phyloP scores from a whole-genome alignment of 2,888 invertebrate species.

The Chymomyza caudatula region DNA sequence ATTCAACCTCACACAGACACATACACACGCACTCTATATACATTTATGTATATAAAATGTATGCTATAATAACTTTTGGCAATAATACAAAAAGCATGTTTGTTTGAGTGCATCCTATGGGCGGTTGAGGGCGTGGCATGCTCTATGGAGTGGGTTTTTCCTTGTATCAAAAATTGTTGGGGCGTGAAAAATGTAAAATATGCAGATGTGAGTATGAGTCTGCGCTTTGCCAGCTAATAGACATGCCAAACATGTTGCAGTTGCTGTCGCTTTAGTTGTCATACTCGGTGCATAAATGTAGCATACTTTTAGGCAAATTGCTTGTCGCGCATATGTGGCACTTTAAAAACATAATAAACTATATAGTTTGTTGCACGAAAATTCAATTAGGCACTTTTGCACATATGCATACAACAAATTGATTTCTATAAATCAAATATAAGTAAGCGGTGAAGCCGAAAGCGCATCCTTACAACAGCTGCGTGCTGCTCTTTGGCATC shows the following conservation, averaged over 20 bases:
- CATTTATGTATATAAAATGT: constrained; percentile 28
- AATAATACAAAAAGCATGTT: constrained; percentile 60
- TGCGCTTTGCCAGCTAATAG: constrained; percentile 38
- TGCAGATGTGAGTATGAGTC: constrained; percentile 22
- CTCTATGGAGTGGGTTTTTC: constrained; percentile 14
- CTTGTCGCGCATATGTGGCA: background rate
- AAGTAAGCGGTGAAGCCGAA: constrained; percentile 26
- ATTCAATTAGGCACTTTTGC: constrained; percentile 47
- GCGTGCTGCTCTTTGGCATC: constrained; percentile 11
- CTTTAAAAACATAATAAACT: constrained; percentile 4
- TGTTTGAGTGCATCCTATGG: constrained; percentile 18
- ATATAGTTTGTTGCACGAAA: constrained; percentile 9
- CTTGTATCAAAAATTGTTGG: constrained; percentile 40
- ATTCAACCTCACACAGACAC: background rate
- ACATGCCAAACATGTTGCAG: constrained; percentile 47
- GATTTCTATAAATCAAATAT: constrained; percentile 50
- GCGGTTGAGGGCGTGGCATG: background rate
- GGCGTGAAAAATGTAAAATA: constrained; percentile 46
- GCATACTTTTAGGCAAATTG: constrained; percentile 40
- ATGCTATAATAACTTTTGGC: constrained; percentile 64
- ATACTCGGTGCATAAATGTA: background rate
- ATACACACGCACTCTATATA: too few species aligned
- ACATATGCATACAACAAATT: constrained; percentile 33
- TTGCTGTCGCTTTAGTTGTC: constrained; percentile 7
- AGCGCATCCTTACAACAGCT: constrained; percentile 38